phyloP scores from a whole-genome alignment of 2,888 invertebrate genomes.

The Hypselothyrea guttata region DNA sequence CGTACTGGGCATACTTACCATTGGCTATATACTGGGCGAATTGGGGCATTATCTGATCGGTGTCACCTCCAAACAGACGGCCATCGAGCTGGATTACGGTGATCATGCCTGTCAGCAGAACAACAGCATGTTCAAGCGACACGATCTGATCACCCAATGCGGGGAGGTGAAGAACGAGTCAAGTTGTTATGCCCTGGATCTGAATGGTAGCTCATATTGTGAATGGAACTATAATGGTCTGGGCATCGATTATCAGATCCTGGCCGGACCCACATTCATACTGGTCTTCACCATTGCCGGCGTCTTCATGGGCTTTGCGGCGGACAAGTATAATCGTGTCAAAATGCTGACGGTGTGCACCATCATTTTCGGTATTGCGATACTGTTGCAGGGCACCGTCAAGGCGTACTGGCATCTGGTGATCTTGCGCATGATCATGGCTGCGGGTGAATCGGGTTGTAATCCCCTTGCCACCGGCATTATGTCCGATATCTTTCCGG shows the following conservation, averaged over 20 bases:
- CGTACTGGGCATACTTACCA: slow-evolving; percentile 89
- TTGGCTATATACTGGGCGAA: slow-evolving; percentile 93
- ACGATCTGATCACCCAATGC: slow-evolving; percentile 84
- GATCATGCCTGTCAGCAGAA: slow-evolving; percentile 93
- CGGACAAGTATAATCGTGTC: slow-evolving; percentile 90
- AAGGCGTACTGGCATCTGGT: slow-evolving; percentile 95
- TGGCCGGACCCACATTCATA: slow-evolving; percentile 96
- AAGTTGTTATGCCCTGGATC: slow-evolving; percentile 86
- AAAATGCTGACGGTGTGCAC: slow-evolving; percentile 90
- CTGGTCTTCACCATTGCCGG: slow-evolving; percentile 95
- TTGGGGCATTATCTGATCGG: slow-evolving; percentile 94
- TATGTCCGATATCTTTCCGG: slow-evolving; percentile 90
- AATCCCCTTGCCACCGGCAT: slow-evolving; percentile 94
- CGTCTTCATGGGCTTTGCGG: slow-evolving; percentile 91
- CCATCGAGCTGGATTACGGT: slow-evolving; percentile 92
- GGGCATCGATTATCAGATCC: slow-evolving; percentile 94
- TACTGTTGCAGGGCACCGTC: slow-evolving; percentile 92
- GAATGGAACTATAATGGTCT: slow-evolving; percentile 97
- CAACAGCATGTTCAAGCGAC: slow-evolving; percentile 84
- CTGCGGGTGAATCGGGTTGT: slow-evolving; percentile 93
- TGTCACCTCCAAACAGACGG: slow-evolving; percentile 93
- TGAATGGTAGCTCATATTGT: slow-evolving; percentile 90
- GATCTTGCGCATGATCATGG: slow-evolving; percentile 91
- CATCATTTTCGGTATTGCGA: slow-evolving; percentile 90
- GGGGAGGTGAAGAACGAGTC: slow-evolving; percentile 84